Conservation (phyloP, 2,888 invertebrate genomes). For the Harmothoe impar region DNA sequence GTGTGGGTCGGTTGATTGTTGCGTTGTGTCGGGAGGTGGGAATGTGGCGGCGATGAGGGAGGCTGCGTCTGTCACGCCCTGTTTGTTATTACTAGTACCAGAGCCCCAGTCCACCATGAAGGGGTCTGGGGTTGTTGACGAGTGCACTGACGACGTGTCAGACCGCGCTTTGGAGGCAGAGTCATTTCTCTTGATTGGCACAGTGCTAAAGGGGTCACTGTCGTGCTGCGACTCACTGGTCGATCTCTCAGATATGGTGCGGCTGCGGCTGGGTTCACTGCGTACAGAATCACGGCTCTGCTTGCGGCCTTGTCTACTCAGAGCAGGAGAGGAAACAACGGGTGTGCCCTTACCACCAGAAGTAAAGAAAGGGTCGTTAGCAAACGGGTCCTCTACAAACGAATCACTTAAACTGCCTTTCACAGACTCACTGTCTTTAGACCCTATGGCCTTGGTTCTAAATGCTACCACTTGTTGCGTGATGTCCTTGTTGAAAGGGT, state of each 20-base stretch:
- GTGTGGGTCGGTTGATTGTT: neutral
- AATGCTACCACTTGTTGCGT: slow-evolving; percentile 50
- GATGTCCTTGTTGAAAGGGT: slow-evolving; percentile 54
- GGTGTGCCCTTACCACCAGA: slow-evolving; percentile 58
- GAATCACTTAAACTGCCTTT: slow-evolving; percentile 59
- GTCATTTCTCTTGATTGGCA: slow-evolving; percentile 52
- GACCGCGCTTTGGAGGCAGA: slow-evolving; percentile 22
- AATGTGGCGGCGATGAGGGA: neutral
- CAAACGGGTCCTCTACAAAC: slow-evolving; percentile 62
- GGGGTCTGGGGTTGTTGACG: slow-evolving; percentile 41
- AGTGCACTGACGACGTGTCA: slow-evolving; percentile 54
- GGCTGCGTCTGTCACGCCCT: neutral
- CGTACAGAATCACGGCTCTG: slow-evolving; percentile 46
- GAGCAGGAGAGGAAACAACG: slow-evolving; percentile 47
- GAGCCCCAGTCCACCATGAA: slow-evolving; percentile 47
- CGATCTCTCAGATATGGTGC: slow-evolving; percentile 49
- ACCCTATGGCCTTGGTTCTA: slow-evolving; percentile 54
- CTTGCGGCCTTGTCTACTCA: slow-evolving; percentile 47
- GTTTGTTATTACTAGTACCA: slow-evolving; percentile 10
- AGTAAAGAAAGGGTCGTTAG: slow-evolving; percentile 62
- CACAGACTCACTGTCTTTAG: slow-evolving; percentile 48
- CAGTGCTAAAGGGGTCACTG: slow-evolving; percentile 51
- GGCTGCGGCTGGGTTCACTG: slow-evolving; percentile 48
- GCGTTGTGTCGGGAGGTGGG: neutral
- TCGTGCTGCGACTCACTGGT: slow-evolving; percentile 60